These are phyloP conservation scores for Mycetomoellerius zeteki DNA, from an alignment of 1,140 invertebrate species.

Conservation along the genomic window DNA sequence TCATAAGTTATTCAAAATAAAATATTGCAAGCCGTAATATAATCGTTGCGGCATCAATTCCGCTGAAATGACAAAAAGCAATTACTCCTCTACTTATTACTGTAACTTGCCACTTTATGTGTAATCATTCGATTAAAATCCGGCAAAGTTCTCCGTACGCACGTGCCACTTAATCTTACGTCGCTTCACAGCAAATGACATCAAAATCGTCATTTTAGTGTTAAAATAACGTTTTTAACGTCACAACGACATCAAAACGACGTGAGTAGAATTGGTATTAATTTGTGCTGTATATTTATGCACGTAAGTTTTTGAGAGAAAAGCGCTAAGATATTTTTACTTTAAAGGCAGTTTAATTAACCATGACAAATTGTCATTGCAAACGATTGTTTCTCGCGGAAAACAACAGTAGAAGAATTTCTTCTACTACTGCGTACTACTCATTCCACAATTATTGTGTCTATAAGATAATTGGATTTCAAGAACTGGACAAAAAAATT, in stretches of 20 bases:
- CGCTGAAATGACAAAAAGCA: conserved; percentile 28
- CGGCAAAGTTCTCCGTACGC: background rate
- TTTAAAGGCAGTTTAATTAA: background rate
- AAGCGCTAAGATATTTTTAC: background rate
- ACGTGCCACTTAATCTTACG: background rate
- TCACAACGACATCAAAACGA: too few species aligned
- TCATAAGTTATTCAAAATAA: background rate
- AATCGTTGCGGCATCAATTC: background rate
- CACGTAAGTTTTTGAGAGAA: background rate
- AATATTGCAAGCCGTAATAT: background rate
- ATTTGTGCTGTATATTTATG: background rate
- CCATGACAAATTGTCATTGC: background rate
- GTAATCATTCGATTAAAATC: conserved; percentile 12
- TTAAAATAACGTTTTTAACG: too few species aligned
- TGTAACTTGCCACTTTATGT: background rate
- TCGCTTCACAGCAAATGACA: background rate
- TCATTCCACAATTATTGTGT: background rate
- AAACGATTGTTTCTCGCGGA: too few species aligned
- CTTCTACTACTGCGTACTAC: background rate
- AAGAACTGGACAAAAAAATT: background rate
- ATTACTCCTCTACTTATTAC: conserved; percentile 29
- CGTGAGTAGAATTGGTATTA: background rate
- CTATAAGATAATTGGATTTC: conserved; percentile 15
- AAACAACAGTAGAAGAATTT: background rate
- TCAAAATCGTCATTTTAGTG: too few species aligned